Conservation (phyloP, 1,140 invertebrate genomes). For the Aphaenogaster ashmeadi region DNA sequence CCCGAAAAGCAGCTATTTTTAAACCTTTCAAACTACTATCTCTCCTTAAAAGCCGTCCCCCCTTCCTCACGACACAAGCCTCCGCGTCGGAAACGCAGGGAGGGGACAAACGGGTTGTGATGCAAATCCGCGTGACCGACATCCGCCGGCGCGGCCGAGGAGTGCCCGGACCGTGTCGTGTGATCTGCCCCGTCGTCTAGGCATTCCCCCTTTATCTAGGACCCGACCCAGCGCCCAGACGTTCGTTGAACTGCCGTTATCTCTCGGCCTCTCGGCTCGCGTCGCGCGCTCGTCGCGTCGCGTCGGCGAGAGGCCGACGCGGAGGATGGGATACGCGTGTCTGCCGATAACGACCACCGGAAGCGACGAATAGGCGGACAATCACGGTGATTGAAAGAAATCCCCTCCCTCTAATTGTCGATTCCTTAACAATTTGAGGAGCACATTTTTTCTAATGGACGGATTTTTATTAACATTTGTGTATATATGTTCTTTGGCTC, state of each 20-base stretch:
- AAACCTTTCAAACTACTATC: too few species aligned
- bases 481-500: too few species aligned
- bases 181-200: constrained; percentile 69
- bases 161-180: constrained; percentile 64
- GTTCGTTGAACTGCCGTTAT: constrained; percentile 80
- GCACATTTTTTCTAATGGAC: too few species aligned
- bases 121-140: constrained; percentile 84
- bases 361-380: neutral
- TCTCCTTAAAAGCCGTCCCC: too few species aligned
- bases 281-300: constrained; percentile 34
- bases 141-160: constrained; percentile 73
- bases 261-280: constrained; percentile 52
- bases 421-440: neutral
- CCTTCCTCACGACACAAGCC: too few species aligned
- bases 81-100: neutral
- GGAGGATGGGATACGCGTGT: neutral
- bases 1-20: too few species aligned
- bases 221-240: constrained; percentile 62
- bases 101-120: constrained; percentile 72
- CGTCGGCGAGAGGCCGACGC: neutral
- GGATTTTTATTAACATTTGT: too few species aligned
- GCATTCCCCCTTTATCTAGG: constrained; percentile 78
- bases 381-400: neutral
- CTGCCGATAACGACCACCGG: constrained; percentile 13
- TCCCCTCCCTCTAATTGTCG: too few species aligned